Conservation (phyloP, 2,797 vertebrate species). For the Pipistrellus kuhlii region DNA sequence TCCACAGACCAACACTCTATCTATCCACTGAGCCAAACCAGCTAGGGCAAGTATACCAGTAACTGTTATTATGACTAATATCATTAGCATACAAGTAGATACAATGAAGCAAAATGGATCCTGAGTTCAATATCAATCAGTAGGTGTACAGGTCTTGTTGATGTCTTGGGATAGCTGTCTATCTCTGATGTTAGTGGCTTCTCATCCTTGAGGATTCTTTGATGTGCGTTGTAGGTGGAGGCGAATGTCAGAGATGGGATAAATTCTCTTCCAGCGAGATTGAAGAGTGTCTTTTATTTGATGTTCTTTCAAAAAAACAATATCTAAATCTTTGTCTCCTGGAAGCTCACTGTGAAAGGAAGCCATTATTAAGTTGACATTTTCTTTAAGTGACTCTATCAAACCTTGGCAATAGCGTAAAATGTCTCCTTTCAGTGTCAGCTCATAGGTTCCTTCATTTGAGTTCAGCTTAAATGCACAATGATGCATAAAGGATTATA, state of each 20-base stretch:
- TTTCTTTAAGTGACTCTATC: neutral
- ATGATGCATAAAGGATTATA: neutral
- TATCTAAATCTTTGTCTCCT: neutral
- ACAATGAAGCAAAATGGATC: neutral
- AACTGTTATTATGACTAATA: neutral
- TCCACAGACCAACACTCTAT: too few species aligned
- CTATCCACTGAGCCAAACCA: too few species aligned
- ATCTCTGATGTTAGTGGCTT: neutral
- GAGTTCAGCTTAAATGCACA: neutral
- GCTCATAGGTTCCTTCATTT: neutral
- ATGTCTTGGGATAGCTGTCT: neutral
- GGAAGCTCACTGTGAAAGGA: neutral
- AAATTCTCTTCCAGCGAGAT: neutral
- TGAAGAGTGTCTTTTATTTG: neutral
- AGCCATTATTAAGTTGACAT: neutral
- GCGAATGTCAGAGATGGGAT: neutral
- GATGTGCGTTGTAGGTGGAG: neutral
- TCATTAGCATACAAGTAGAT: neutral
- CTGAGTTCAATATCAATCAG: neutral
- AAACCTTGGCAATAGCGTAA: neutral
- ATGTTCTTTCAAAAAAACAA: neutral
- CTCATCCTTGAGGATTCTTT: neutral
- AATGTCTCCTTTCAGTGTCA: neutral
- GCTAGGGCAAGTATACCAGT: too few species aligned
- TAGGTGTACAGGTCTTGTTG: neutral